A percentile compares a stretch with the other conserved stretches of the same genome.
phyloP scores from a whole-genome alignment of 2,113 vertebrate genomes.

The Panthera leo region DNA sequence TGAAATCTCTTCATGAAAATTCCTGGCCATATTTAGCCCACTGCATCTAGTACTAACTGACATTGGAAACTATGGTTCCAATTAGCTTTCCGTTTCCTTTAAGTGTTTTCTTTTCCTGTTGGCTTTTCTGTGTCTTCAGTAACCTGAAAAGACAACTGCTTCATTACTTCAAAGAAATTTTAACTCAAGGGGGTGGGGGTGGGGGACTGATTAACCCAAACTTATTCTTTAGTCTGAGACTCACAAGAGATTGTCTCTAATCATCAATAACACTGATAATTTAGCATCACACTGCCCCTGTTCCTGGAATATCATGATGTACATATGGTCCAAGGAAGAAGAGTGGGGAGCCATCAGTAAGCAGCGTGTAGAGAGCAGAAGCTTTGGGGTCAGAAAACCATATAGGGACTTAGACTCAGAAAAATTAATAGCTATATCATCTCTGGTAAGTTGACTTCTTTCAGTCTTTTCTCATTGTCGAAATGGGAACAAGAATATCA shows the following conservation, averaged over 20 bases:
- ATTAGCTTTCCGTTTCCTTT: background rate
- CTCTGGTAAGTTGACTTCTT: background rate
- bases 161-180: background rate
- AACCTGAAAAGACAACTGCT: background rate
- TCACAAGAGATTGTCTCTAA: background rate
- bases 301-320: background rate
- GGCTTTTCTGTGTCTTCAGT: background rate
- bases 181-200: background rate
- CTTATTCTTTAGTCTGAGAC: background rate
- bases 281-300: background rate
- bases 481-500: background rate
- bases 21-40: background rate
- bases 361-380: rapidly evolving
- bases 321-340: background rate
- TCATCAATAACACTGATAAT: background rate
- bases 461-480: background rate
- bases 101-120: background rate
- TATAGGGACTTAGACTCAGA: background rate
- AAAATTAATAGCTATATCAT: background rate
- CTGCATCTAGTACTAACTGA: background rate
- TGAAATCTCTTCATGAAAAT: background rate
- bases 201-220: background rate
- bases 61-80: background rate
- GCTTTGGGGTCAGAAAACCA: background rate
- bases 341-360: background rate